Percentiles rank a stretch among this genome's conserved stretches.
These are phyloP conservation scores for Syngnathoides biaculeatus DNA, from an alignment of 2,113 vertebrate genomes.

Conservation along the genomic window DNA sequence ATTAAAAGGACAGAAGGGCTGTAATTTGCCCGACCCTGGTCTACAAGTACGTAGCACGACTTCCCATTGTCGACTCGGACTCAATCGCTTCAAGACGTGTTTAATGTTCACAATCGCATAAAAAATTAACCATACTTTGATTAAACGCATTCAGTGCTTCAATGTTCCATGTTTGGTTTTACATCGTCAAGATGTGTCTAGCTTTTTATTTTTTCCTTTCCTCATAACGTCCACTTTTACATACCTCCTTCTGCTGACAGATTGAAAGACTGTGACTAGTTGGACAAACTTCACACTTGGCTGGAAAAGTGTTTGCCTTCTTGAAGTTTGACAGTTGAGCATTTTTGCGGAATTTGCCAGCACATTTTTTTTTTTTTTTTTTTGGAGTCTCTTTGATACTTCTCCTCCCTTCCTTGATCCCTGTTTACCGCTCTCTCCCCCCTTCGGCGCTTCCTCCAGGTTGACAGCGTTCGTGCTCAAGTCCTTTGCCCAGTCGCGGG, in stretches of 20 bases:
- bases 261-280: constrained; percentile 25
- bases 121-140: too few relatives aligned
- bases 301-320: constrained; percentile 22
- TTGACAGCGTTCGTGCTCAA: constrained; percentile 92
- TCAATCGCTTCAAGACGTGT: too few relatives aligned
- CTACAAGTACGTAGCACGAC: too few relatives aligned
- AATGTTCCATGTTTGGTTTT: neutral
- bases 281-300: constrained; percentile 30
- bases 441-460: constrained; percentile 64
- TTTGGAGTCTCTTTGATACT: constrained; percentile 18
- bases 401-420: constrained; percentile 4
- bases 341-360: constrained; percentile 25
- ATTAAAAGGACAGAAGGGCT: too few relatives aligned
- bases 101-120: too few relatives aligned
- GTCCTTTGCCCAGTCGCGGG: constrained; percentile 90
- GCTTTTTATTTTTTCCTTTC: constrained; percentile 29
- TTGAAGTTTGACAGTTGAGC: constrained; percentile 18
- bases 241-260: constrained; percentile 35
- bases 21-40: too few relatives aligned
- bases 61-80: too few relatives aligned
- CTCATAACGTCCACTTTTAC: constrained; percentile 33
- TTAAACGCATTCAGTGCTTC: neutral
- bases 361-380: constrained; percentile 35
- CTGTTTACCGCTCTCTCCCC: constrained; percentile 1
- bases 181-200: constrained; percentile 8